Conservation (phyloP, 1,140 invertebrate species). For the Apocrypta bakeri region DNA sequence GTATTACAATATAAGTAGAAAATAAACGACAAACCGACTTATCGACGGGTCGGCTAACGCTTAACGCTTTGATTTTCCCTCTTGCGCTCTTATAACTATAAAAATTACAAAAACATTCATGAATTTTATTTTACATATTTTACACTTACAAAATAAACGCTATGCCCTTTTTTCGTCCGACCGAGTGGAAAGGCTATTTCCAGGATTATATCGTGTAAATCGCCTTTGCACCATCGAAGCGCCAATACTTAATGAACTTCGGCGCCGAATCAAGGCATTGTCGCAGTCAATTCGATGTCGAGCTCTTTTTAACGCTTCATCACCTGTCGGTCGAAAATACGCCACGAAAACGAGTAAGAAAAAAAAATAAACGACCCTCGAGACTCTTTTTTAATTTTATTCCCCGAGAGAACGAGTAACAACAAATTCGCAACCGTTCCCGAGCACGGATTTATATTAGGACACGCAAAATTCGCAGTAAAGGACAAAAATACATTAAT, state of each 20-base stretch:
- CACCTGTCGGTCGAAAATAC: not conserved
- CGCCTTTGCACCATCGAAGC: conserved; percentile 10
- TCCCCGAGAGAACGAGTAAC: not conserved
- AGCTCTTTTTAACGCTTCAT: not conserved
- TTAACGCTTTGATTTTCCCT: conserved; percentile 32
- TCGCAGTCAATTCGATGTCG: not conserved
- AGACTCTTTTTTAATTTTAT: conserved; percentile 2
- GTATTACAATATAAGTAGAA: conserved; percentile 53
- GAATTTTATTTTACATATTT: conserved; percentile 49
- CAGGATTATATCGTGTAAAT: conserved; percentile 42
- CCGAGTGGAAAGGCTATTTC: conserved; percentile 32
- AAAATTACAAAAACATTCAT: conserved; percentile 40
- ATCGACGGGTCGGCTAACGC: not conserved
- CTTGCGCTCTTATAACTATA: conserved; percentile 19
- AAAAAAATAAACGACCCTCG: conserved; percentile 22
- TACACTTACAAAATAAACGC: conserved; percentile 38
- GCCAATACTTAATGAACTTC: not conserved
- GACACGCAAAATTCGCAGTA: conserved; percentile 13
- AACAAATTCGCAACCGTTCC: not conserved
- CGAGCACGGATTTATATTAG: conserved; percentile 1
- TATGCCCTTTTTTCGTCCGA: not conserved
- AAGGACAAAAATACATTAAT: conserved; percentile 42
- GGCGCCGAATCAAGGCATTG: not conserved
- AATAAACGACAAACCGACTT: conserved; percentile 30
- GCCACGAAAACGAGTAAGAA: not conserved